Base-by-base conservation (phyloP, 2,113 vertebrate genomes). In the Heloderma charlesbogerti region DNA sequence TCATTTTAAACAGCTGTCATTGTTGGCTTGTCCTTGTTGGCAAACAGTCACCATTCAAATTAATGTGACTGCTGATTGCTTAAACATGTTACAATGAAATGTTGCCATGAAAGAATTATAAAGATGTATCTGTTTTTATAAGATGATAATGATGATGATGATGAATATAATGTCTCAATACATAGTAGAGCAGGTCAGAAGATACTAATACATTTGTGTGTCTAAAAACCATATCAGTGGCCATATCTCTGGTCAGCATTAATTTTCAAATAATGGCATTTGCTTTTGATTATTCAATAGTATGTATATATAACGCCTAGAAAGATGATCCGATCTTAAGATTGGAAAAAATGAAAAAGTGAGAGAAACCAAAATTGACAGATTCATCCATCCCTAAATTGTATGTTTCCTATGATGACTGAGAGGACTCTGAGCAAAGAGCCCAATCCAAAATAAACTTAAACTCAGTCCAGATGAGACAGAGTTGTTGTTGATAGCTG, bases 31-130 rank as follows among this genome's bases (percentile, higher is more conserved):
- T 48, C 16, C 25, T 93, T 95, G 95, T 88, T 88, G 94, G 54
- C 66, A 90, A 1, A 90, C 20, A 92, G 7, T 69, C 67, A 5
- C 6, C 22, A 82, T 89, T 77, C 25, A 91, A 79, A 87, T 90
- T 94, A 93, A 63, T 79, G 2, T 88, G 51, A 40, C 57, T 86
- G 81, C 90, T 95, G 93, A 93, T 92, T 93, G 25, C 60, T 95
- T 95, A 84, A 89, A 74, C 0, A 15, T 90, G 80, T 45, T 79
- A 57, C 88, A 92, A 84, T 69, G 94, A 94, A 85, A 81, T 69
- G 27, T 95, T 89, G 43, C 4, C 0, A 6, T 72, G 25, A 91
- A 7, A 91, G 15, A 87, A 57, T 91, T 18, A 93, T 91, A 92
- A 95, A 91, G 91, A 91, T 4, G 37, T 7, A 18, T 57, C 84